Evolutionary conservation across 2,113 vertebrate species (phyloP), one percentile per base, ranked within the genome.

Genomic region (Heloderma charlesbogerti): DNA sequence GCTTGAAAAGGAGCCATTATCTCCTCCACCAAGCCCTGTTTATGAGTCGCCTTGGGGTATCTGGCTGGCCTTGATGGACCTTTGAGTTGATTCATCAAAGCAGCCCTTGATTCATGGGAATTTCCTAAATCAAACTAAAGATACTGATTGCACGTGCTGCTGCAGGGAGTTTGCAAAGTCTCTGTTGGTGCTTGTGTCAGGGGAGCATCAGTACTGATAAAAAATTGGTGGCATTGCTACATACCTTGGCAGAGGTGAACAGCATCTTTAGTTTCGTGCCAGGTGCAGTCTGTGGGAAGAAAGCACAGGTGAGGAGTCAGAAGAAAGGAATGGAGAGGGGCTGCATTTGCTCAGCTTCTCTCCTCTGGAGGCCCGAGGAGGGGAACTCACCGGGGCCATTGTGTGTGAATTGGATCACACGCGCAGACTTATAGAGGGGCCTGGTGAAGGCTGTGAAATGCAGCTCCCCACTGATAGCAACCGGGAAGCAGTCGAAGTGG

Each of bases 161-260:
- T 34, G 25, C 43, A 54, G 7, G 1, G 18, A 31, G 10, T 29
- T 22, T 25, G 37, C 6, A 4, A 16, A 8, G 27, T 40, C 34
- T 37, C 69, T 67, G n/a, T 43, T 27, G 25, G 20, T 57, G 29
- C 45, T 12, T 37, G 5, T 1, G 1, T 27, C 4, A 22, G 25
- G 7, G 40, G 13, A 37, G 45, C 27, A 31, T 13, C 27, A 31
- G 22, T 48, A 66, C 18, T 40, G 67, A 48, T 4, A 34, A 37
- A 10, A 16, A 20, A n/a, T 0, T 40, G 3, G 72, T 31, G 3
- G 84, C 0, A 0, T 85, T 78, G 92, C 79, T 88, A 93, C 96
- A 79, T 97, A 98, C 97, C 97, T 96, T 95, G 95, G 94, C 97
- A 98, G 90, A 95, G 97, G 67, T 90, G 95, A 63, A 98, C 63